Conservation (phyloP, 2,888 invertebrate species). For the Oegoconia quadripuncta region DNA sequence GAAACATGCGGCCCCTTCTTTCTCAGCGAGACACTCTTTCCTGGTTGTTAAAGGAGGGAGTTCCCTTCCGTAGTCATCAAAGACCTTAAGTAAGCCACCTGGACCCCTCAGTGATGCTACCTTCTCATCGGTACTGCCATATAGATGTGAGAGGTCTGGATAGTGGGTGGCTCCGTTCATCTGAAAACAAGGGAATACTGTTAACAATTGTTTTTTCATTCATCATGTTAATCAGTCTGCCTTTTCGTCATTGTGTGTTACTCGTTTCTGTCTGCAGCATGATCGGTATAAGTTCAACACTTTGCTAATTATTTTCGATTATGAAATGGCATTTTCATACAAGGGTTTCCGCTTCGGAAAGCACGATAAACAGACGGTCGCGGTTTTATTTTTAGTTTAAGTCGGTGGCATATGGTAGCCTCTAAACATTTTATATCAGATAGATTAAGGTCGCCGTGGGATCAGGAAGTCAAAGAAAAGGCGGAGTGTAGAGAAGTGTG, state of each 20-base stretch:
- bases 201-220: not conserved
- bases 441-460: too few relatives aligned
- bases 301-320: too few relatives aligned
- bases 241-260: not conserved
- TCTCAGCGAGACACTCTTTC: conserved; percentile 81
- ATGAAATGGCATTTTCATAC: too few relatives aligned
- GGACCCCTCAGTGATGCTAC: conserved; percentile 78
- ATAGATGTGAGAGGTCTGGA: conserved; percentile 86
- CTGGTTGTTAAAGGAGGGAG: conserved; percentile 82
- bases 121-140: conserved; percentile 82
- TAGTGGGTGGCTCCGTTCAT: conserved; percentile 88
- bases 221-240: too few relatives aligned
- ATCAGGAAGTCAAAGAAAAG: too few relatives aligned
- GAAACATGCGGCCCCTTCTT: conserved; percentile 83
- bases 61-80: conserved; percentile 82
- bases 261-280: not conserved
- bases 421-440: too few relatives aligned
- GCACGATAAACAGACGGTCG: too few relatives aligned
- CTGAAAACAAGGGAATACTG: too few relatives aligned
- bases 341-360: too few relatives aligned
- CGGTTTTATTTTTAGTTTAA: too few relatives aligned
- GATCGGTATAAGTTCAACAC: not conserved
- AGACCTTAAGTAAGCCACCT: conserved; percentile 81
- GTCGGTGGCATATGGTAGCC: too few relatives aligned
- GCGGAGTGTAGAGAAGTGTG: too few relatives aligned